phyloP scores from a whole-genome alignment of 2,113 vertebrate species.

The Sisor rabdophorus region DNA sequence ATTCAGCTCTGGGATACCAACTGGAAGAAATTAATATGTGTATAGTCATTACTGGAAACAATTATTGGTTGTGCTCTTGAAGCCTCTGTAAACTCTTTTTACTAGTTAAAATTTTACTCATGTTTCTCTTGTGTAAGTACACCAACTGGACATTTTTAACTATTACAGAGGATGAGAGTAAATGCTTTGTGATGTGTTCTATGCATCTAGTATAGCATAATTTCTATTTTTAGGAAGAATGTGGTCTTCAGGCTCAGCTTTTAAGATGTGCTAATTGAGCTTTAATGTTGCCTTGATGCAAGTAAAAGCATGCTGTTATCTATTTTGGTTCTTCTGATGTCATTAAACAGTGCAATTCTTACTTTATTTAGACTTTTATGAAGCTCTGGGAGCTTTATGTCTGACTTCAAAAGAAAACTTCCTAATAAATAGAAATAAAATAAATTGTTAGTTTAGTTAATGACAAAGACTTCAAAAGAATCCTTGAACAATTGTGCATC shows the following conservation, averaged over 20 bases:
- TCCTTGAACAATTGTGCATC: too few species aligned
- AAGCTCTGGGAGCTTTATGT: neutral
- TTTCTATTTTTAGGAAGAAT: neutral
- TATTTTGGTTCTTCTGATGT: neutral
- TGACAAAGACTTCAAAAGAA: neutral
- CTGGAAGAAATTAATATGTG: constrained; percentile 24
- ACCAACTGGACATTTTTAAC: neutral
- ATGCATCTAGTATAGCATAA: neutral
- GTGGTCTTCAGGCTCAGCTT: neutral
- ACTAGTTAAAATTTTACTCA: constrained; percentile 5
- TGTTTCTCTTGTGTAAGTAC: neutral
- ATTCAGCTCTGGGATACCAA: constrained; percentile 2
- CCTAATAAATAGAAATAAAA: neutral
- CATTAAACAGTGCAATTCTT: neutral
- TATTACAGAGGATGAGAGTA: neutral
- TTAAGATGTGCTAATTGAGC: neutral
- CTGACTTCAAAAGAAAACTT: neutral
- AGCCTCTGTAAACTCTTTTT: constrained; percentile 32
- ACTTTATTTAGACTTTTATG: neutral
- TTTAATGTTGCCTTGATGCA: neutral
- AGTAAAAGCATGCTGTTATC: neutral
- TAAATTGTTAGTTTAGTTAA: neutral
- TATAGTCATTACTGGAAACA: constrained; percentile 33
- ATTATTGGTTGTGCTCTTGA: constrained; percentile 16
- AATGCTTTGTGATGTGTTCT: neutral